Percentiles rank a stretch among this genome's conserved stretches.
Conservation (phyloP, 2,113 vertebrate species). For the Lophochroa leadbeateri region DNA sequence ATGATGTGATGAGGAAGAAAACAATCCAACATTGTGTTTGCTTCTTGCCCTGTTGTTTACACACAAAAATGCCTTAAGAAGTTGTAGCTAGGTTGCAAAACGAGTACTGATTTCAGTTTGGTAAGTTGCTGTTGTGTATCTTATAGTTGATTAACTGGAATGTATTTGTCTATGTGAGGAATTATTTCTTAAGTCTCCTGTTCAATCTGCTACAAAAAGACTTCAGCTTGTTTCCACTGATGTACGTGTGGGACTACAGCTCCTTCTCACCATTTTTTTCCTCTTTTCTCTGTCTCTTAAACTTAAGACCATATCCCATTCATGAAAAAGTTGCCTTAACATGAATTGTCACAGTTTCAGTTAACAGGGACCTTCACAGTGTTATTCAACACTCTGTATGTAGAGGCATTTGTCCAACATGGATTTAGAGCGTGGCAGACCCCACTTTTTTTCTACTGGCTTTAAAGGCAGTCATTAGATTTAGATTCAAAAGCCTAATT, state of each 20-base stretch:
- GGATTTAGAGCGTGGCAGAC: not conserved
- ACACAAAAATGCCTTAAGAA: not conserved
- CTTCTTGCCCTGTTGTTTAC: not conserved
- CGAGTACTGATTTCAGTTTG: conserved; percentile 47
- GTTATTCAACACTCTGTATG: not conserved
- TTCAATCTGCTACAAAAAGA: not conserved
- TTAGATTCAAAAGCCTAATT: not conserved
- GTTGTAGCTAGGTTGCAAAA: conserved; percentile 30
- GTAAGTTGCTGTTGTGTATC: conserved; percentile 28
- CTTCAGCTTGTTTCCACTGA: not conserved
- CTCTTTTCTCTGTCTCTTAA: not conserved
- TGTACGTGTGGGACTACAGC: not conserved
- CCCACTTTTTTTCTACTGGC: not conserved
- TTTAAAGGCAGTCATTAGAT: not conserved
- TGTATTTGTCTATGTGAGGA: not conserved
- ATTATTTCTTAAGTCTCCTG: conserved; percentile 1
- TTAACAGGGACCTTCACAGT: not conserved
- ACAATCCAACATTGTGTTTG: not conserved
- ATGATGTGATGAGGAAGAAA: not conserved
- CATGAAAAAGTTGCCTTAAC: not conserved
- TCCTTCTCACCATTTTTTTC: not conserved
- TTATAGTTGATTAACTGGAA: not conserved
- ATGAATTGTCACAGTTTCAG: not conserved
- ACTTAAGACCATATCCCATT: not conserved
- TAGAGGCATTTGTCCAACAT: not conserved